Conservation (phyloP, 2,797 vertebrate species). For the Limnodromus scolopaceus region DNA sequence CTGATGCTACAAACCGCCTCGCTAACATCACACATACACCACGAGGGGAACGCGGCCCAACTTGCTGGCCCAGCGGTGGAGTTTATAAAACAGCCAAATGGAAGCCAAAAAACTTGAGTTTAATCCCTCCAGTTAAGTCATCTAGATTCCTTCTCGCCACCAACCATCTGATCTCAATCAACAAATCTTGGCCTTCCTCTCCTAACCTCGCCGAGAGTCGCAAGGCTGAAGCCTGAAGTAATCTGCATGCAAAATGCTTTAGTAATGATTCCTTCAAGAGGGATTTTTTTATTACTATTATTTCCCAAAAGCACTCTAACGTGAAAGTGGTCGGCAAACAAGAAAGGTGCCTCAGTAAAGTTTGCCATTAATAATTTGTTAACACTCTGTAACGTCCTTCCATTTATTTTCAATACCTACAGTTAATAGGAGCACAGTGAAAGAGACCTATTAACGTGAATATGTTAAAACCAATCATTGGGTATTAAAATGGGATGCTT, state of each 20-base stretch:
- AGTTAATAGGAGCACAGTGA: background rate
- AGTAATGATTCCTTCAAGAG: constrained; percentile 25
- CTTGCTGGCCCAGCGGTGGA: background rate
- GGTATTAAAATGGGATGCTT: background rate
- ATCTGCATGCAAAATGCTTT: constrained; percentile 11
- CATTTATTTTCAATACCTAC: background rate
- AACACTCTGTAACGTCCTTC: background rate
- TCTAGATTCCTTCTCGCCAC: constrained; percentile 61
- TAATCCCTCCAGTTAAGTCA: constrained; percentile 67
- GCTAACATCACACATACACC: background rate
- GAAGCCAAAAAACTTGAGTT: constrained; percentile 52
- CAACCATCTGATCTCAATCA: constrained; percentile 70
- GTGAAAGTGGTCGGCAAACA: background rate
- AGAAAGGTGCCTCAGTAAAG: background rate
- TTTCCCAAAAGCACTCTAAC: background rate
- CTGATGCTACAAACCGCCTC: background rate
- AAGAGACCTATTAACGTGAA: background rate
- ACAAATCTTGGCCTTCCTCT: constrained; percentile 44
- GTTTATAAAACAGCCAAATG: constrained; percentile 46
- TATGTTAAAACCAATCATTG: background rate
- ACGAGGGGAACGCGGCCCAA: background rate
- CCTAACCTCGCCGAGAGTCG: constrained; percentile 14
- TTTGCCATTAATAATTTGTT: background rate
- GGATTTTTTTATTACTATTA: background rate
- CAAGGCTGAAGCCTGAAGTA: constrained; percentile 45